Base-by-base conservation (phyloP, 2,113 vertebrate species). In the Atractosteus spatula region DNA sequence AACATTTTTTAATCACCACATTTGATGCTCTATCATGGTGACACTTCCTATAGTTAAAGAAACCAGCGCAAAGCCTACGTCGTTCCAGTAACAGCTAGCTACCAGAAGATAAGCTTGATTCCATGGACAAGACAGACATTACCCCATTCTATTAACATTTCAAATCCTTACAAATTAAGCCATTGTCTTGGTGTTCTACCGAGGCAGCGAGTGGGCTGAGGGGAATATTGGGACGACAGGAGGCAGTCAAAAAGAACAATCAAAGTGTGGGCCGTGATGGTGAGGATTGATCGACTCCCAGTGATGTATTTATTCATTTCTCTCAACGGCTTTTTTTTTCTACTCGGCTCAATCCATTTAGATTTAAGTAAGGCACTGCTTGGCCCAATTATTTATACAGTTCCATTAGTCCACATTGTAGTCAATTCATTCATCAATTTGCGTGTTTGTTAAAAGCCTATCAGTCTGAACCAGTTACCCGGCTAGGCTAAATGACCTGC, bases 391-490 rank as follows among this genome's bases (percentile, higher is more conserved):
- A 90, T 83, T 85, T 88, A 86, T 83, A 89, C 71, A 84, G 83
- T 88, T 92, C 85, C 87, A 92, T 90, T 89, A 89, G 85, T 87
- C 83, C 82, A 87, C 86, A 87, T 79, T 87, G 84, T 86, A 83
- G 79, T 87, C 85, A 85, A 87, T 91, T 86, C 89, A 91, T 91
- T 90, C 80, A 90, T 92, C 89, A 89, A 84, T 87, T 86, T 80
- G 76, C 76, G 78, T 80, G 82, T 88, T 86, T 80, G 83, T 85
- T 89, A 88, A 88, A 89, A 87, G 77, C 73, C 83, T 81, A 81
- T 89, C 87, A 77, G 77, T 85, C 79, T 83, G 77, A 84, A 77
- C 67, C 82, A 80, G 81, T 81, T 81, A 82, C 78, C 74, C 70
- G 74, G 76, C 72, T 81, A 67, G 78, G 70, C 78, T 82, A 41